phyloP scores from a whole-genome alignment of 2,113 vertebrate genomes.

The Helogale parvula region DNA sequence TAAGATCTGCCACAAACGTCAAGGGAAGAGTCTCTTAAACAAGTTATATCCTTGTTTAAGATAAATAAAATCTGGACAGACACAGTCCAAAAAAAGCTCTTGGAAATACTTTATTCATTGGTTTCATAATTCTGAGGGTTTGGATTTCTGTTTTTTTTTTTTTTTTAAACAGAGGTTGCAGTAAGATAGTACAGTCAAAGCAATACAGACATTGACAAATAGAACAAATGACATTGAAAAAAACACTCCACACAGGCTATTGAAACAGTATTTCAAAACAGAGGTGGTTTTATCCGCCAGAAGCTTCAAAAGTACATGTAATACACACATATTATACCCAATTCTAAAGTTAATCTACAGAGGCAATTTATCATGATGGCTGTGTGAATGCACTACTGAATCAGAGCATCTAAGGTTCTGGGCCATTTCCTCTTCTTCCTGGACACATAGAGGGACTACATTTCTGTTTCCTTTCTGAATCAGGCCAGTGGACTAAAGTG shows the following conservation, averaged over 20 bases:
- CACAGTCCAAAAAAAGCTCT: not conserved
- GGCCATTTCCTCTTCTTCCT: not conserved
- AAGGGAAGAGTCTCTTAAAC: slow-evolving; percentile 63
- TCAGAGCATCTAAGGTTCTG: not conserved
- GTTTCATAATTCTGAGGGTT: slow-evolving; percentile 40
- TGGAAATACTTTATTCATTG: slow-evolving; percentile 43
- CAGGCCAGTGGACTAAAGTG: not conserved
- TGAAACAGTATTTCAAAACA: slow-evolving; percentile 28
- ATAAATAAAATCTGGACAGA: slow-evolving; percentile 37
- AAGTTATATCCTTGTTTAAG: slow-evolving; percentile 35
- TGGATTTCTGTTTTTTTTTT: not conserved
- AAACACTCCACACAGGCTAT: not conserved
- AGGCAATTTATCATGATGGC: not conserved
- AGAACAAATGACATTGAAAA: slow-evolving; percentile 7
- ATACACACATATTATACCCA: not conserved
- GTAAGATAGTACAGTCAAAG: slow-evolving; percentile 25
- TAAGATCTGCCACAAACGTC: slow-evolving; percentile 51
- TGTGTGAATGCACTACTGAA: not conserved
- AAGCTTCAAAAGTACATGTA: not conserved
- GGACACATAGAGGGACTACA: not conserved
- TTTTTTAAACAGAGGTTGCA: slow-evolving; percentile 12
- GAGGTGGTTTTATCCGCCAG: not conserved
- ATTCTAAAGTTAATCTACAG: not conserved
- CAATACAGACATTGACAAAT: slow-evolving; percentile 16
- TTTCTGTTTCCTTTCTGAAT: not conserved